Evolutionary conservation across 2,113 vertebrate species (phyloP).

Genomic region (Bubo bubo): DNA sequence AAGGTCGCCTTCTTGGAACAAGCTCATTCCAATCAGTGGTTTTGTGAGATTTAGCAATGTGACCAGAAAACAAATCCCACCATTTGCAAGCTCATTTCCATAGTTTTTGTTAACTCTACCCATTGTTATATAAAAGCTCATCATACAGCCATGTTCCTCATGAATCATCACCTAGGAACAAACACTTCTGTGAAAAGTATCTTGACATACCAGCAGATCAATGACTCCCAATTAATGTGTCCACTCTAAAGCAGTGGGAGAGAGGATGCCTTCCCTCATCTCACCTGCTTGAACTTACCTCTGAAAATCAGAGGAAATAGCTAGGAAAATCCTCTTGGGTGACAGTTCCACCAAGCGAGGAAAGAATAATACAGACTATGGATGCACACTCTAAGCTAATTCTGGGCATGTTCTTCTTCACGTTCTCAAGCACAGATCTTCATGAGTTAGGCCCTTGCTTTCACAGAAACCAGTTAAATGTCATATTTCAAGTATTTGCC

Average conservation of each 20-base stretch:
- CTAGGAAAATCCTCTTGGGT: background rate
- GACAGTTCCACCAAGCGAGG: background rate
- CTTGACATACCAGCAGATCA: background rate
- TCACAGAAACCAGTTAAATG: background rate
- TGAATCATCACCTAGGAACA: background rate
- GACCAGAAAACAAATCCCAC: background rate
- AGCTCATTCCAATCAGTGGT: background rate
- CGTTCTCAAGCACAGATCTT: background rate
- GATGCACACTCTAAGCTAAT: background rate
- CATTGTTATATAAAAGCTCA: background rate
- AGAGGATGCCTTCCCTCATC: background rate
- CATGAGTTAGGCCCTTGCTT: background rate
- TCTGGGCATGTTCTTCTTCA: background rate
- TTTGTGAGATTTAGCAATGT: background rate
- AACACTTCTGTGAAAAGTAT: background rate
- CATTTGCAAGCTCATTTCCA: background rate
- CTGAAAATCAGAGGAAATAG: background rate
- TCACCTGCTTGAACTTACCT: background rate
- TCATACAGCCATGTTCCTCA: background rate
- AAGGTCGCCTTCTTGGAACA: background rate
- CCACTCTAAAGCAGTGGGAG: background rate
- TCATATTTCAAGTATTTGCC: background rate
- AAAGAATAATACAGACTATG: background rate
- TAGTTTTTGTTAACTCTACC: background rate
- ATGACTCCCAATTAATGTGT: background rate